phyloP scores from a whole-genome alignment of 2,797 vertebrate genomes.

The Pogonophryne albipinna region DNA sequence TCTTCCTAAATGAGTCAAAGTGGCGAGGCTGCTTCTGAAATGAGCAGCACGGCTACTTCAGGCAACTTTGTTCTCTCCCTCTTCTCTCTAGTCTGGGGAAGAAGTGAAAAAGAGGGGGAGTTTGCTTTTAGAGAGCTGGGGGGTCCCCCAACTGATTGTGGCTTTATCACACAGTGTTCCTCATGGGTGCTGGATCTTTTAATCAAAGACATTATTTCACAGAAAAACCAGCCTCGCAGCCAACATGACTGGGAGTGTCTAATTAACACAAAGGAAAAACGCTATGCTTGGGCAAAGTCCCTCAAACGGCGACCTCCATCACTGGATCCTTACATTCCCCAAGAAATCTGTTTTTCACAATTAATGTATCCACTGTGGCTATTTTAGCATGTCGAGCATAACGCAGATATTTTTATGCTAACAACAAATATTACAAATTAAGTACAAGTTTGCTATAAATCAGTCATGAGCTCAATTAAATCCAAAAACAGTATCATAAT shows the following conservation, averaged over 20 bases:
- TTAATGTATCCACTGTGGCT: conserved; percentile 38
- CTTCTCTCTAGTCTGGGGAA: conserved; percentile 71
- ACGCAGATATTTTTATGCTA: conserved; percentile 18
- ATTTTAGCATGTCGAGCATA: conserved; percentile 31
- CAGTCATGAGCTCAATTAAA: conserved; percentile 30
- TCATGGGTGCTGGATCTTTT: conserved; percentile 77
- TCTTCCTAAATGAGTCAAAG: conserved; percentile 79
- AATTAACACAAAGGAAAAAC: conserved; percentile 86
- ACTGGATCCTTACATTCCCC: conserved; percentile 54
- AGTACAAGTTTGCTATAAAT: conserved; percentile 15
- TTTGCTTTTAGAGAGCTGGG: conserved; percentile 60
- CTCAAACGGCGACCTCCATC: conserved; percentile 66
- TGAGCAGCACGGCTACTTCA: conserved; percentile 68
- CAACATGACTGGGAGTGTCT: conserved; percentile 77
- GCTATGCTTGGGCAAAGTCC: conserved; percentile 58
- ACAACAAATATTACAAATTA: conserved; percentile 26
- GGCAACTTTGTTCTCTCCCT: conserved; percentile 65
- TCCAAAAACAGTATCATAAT: conserved; percentile 1
- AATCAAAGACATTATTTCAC: conserved; percentile 84
- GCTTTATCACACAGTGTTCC: conserved; percentile 77
- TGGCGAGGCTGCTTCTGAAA: conserved; percentile 68
- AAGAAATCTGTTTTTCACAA: conserved; percentile 41
- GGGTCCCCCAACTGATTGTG: conserved; percentile 66
- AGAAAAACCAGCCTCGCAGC: conserved; percentile 80
- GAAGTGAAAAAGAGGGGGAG: conserved; percentile 51